A percentile compares a stretch with the other conserved stretches of the same genome.
Evolutionary conservation across 1,140 invertebrate species (phyloP).

Genomic region (Nasonia longicornis): DNA sequence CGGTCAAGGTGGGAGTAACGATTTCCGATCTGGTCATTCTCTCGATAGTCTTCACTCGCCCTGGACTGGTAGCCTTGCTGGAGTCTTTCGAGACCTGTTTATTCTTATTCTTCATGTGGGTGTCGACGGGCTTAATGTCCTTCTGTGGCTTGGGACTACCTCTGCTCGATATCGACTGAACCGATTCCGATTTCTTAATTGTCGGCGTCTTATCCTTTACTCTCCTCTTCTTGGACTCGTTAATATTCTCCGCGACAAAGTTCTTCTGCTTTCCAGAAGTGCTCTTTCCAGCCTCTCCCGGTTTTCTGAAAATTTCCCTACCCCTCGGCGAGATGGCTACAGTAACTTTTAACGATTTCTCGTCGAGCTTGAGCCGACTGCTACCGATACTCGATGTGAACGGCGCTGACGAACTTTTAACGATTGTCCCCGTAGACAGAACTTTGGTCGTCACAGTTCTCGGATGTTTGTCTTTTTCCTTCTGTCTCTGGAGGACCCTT

Average conservation of each 20-base stretch:
- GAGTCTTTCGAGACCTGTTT: constrained; percentile 48
- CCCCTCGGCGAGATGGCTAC: constrained; percentile 68
- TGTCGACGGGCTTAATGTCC: background rate
- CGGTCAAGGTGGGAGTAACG: constrained; percentile 52
- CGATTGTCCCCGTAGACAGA: constrained; percentile 56
- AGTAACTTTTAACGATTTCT: constrained; percentile 67
- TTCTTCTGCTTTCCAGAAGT: background rate
- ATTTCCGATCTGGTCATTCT: constrained; percentile 33
- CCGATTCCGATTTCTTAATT: constrained; percentile 56
- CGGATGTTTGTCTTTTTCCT: constrained; percentile 49
- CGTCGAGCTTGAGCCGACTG: constrained; percentile 57
- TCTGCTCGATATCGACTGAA: constrained; percentile 38
- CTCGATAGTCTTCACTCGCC: background rate
- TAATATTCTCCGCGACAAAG: constrained; percentile 14
- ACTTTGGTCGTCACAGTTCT: constrained; percentile 46
- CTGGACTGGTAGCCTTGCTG: constrained; percentile 50
- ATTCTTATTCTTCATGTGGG: constrained; percentile 49
- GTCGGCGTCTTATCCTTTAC: constrained; percentile 52
- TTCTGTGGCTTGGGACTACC: background rate
- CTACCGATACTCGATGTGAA: constrained; percentile 57
- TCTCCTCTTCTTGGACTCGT: constrained; percentile 48
- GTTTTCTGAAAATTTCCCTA: constrained; percentile 63
- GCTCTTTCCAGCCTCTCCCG: constrained; percentile 1
- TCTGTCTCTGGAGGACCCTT: constrained; percentile 69
- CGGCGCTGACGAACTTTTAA: constrained; percentile 64